phyloP scores from a whole-genome alignment of 2,113 vertebrate genomes.

The Forbesichthys papilliferus region DNA sequence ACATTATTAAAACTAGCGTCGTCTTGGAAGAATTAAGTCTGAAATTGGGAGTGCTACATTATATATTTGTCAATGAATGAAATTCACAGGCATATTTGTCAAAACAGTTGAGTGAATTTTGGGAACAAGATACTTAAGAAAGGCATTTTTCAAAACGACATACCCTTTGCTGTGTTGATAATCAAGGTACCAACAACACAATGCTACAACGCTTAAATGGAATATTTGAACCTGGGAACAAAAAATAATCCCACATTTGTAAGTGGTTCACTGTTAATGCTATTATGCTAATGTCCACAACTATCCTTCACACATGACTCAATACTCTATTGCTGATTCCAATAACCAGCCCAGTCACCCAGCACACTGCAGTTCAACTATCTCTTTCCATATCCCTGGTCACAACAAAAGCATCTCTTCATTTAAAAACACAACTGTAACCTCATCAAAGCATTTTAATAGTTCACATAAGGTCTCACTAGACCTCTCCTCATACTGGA shows the following conservation, averaged over 20 bases:
- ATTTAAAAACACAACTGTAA: background rate
- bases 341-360: constrained; percentile 29
- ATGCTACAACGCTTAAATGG: constrained; percentile 70
- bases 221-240: constrained; percentile 41
- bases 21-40: constrained; percentile 50
- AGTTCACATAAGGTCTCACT: constrained; percentile 31
- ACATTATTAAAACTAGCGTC: constrained; percentile 39
- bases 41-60: constrained; percentile 69
- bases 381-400: constrained; percentile 22
- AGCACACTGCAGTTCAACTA: constrained; percentile 4
- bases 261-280: constrained; percentile 4
- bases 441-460: constrained; percentile 20
- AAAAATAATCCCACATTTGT: constrained; percentile 19
- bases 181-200: constrained; percentile 49
- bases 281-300: background rate
- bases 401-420: constrained; percentile 31
- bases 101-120: constrained; percentile 38
- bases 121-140: constrained; percentile 48
- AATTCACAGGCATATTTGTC: constrained; percentile 57
- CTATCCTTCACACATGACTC: constrained; percentile 30
- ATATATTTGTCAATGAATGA: constrained; percentile 53
- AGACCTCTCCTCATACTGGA: constrained; percentile 30
- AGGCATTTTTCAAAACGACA: constrained; percentile 64
- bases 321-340: constrained; percentile 11
- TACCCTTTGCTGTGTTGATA: constrained; percentile 53